phyloP scores from a whole-genome alignment of 2,888 invertebrate species.

The Drosophila infuscata region DNA sequence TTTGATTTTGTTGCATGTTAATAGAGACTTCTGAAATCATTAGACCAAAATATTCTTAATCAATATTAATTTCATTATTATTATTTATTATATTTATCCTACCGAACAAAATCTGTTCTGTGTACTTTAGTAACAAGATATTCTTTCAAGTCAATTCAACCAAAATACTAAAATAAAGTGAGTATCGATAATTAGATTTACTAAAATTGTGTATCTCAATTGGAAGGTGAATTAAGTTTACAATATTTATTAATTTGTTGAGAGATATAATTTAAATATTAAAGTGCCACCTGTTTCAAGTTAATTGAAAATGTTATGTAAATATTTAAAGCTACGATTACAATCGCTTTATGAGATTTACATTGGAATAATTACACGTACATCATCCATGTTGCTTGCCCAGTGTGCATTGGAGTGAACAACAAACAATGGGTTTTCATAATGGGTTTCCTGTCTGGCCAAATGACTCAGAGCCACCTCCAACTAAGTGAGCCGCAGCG shows the following conservation, averaged over 20 bases:
- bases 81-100: neutral
- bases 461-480: slow-evolving; percentile 21
- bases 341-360: neutral
- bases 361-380: neutral
- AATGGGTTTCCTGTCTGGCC: slow-evolving; percentile 30
- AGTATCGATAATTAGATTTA: accelerated
- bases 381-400: neutral
- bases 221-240: neutral
- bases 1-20: neutral
- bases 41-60: neutral
- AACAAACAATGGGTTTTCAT: slow-evolving; percentile 21
- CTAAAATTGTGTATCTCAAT: neutral
- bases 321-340: neutral
- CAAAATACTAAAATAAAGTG: neutral
- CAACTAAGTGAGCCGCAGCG: slow-evolving; percentile 27
- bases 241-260: neutral
- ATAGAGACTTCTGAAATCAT: neutral
- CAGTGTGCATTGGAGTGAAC: neutral
- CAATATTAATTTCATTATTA: neutral
- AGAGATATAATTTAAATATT: neutral
- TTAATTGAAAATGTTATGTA: neutral
- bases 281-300: too few species aligned
- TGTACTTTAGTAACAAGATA: neutral
- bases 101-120: neutral
- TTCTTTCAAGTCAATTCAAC: neutral